A percentile compares a stretch with the other conserved stretches of the same genome.
Evolutionary conservation across 2,113 vertebrate species (phyloP).

Genomic region (Dipodomys spectabilis): DNA sequence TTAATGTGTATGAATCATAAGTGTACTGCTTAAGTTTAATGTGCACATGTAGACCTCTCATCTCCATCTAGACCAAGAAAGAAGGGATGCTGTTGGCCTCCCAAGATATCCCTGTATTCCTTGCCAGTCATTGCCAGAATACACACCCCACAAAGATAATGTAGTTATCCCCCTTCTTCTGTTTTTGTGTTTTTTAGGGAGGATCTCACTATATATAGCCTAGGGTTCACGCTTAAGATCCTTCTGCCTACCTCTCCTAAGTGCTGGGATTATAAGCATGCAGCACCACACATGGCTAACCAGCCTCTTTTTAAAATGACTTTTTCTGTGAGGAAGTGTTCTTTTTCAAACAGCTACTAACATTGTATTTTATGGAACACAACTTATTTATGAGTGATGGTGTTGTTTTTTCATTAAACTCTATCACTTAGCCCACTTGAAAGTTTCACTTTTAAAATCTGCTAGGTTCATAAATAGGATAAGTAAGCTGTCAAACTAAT

Average conservation of each 20-base stretch:
- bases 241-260: too few relatives aligned
- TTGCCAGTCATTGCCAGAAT: background rate
- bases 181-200: too few relatives aligned
- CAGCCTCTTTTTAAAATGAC: background rate
- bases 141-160: background rate
- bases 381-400: background rate
- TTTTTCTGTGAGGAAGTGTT: slow-evolving; percentile 17
- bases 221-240: too few relatives aligned
- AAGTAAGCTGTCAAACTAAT: background rate
- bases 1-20: background rate
- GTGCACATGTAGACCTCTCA: background rate
- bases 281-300: too few relatives aligned
- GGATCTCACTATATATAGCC: too few relatives aligned
- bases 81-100: background rate
- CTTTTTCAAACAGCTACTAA: background rate
- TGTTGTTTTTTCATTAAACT: background rate
- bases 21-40: background rate
- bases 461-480: background rate
- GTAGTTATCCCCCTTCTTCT: too few relatives aligned
- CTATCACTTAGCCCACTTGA: background rate
- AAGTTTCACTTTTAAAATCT: slow-evolving; percentile 27
- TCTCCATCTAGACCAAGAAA: background rate
- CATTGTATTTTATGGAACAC: background rate
- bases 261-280: too few relatives aligned
- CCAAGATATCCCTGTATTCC: background rate